A percentile compares a stretch with the other conserved stretches of the same genome.
phyloP scores from a whole-genome alignment of 2,888 invertebrate genomes.

The Drosophila atripex region DNA sequence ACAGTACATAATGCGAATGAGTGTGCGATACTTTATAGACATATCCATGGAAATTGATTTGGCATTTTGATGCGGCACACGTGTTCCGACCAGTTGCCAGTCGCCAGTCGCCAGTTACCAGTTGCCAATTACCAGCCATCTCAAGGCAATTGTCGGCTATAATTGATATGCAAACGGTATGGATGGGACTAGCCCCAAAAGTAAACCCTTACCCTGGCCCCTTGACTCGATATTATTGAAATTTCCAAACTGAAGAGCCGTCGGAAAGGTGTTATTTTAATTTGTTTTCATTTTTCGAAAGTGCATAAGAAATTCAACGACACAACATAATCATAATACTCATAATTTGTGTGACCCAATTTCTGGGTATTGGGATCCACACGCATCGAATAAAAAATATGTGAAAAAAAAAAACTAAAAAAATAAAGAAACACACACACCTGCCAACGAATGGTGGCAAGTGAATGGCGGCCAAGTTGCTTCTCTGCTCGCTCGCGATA shows the following conservation, averaged over 20 bases:
- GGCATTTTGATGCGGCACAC: slow-evolving; percentile 71
- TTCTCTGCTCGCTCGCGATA: slow-evolving; percentile 56
- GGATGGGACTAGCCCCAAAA: slow-evolving; percentile 9
- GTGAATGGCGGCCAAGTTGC: slow-evolving; percentile 61
- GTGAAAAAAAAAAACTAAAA: background rate
- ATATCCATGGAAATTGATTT: slow-evolving; percentile 63
- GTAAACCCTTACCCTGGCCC: background rate
- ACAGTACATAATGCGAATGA: background rate
- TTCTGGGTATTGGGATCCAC: slow-evolving; percentile 33
- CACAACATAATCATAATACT: slow-evolving; percentile 42
- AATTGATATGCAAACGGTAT: slow-evolving; percentile 46
- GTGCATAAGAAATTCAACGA: slow-evolving; percentile 28
- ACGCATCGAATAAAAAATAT: slow-evolving; percentile 2
- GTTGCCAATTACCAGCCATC: slow-evolving; percentile 37
- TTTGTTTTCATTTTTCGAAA: slow-evolving; percentile 33
- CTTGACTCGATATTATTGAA: slow-evolving; percentile 12
- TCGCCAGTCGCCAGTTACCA: slow-evolving; percentile 16
- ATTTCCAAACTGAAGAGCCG: slow-evolving; percentile 40
- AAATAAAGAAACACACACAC: slow-evolving; percentile 27
- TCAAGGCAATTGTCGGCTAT: slow-evolving; percentile 45
- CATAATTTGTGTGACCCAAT: slow-evolving; percentile 42
- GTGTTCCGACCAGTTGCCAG: slow-evolving; percentile 45
- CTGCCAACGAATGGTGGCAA: slow-evolving; percentile 41
- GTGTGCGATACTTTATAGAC: slow-evolving; percentile 25
- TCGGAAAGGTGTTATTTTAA: slow-evolving; percentile 34